A percentile compares a stretch with the other conserved stretches of the same genome.
phyloP scores from a whole-genome alignment of 1,140 invertebrate genomes.

The Atta colombica region DNA sequence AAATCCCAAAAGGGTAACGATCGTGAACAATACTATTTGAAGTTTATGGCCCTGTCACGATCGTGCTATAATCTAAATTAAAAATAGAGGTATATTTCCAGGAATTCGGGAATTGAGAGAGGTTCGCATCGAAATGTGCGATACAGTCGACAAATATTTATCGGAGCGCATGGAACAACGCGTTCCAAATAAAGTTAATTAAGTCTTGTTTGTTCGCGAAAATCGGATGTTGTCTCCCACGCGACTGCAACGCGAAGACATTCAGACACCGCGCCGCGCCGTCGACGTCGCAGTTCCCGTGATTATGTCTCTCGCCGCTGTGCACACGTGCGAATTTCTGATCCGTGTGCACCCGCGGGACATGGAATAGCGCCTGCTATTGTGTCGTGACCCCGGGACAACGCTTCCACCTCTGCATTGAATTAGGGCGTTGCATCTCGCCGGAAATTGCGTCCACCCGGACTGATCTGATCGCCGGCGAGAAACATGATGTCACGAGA shows the following conservation, averaged over 20 bases:
- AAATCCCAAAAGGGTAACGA: neutral
- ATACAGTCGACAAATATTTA: conserved; percentile 40
- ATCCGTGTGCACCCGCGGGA: neutral
- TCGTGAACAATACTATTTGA: neutral
- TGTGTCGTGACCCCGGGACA: conserved; percentile 60
- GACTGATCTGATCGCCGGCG: conserved; percentile 26
- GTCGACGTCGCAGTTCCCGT: neutral
- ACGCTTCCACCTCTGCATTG: conserved; percentile 61
- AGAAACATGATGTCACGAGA: neutral
- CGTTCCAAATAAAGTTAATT: conserved; percentile 70
- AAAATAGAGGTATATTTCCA: neutral
- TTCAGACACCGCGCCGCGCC: conserved; percentile 60
- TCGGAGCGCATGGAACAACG: conserved; percentile 27
- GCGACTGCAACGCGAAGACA: conserved; percentile 61
- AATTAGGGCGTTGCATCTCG: conserved; percentile 68
- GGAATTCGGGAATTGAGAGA: neutral
- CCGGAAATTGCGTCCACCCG: conserved; percentile 76
- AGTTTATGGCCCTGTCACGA: neutral
- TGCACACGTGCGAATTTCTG: conserved; percentile 11
- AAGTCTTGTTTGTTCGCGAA: conserved; percentile 51
- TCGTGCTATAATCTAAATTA: neutral
- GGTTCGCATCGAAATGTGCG: neutral
- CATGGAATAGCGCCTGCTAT: conserved; percentile 9
- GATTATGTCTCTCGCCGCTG: conserved; percentile 17
- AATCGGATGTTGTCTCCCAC: conserved; percentile 62